These are phyloP conservation scores for Heterodera schachtii DNA, from an alignment of 1,140 invertebrate genomes.

Conservation along the genomic window DNA sequence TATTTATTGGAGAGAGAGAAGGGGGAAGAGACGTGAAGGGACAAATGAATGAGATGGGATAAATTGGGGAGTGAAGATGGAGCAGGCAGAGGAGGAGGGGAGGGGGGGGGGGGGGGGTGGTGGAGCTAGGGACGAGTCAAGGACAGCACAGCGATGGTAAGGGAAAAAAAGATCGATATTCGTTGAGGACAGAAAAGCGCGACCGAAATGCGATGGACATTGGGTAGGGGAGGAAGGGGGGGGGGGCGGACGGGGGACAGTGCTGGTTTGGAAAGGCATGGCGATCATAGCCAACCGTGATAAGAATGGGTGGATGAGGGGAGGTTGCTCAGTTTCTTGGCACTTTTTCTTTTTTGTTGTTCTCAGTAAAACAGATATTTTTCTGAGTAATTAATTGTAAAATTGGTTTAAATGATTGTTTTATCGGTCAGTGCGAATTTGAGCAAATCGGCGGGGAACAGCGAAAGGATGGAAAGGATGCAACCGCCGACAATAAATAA, in stretches of 20 bases:
- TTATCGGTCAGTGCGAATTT: background rate
- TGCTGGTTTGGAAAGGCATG: background rate
- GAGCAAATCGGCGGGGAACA: background rate
- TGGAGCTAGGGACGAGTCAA: constrained; percentile 16
- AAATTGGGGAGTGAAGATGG: background rate
- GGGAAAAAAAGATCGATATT: constrained; percentile 5
- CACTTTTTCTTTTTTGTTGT: background rate
- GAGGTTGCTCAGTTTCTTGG: no score
- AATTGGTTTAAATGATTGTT: background rate
- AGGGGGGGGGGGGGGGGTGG: background rate
- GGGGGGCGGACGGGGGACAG: background rate
- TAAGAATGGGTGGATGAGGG: background rate
- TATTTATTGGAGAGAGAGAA: background rate
- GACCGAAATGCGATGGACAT: background rate
- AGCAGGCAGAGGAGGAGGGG: background rate
- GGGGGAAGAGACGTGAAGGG: background rate
- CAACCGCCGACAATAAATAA: background rate
- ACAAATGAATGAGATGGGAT: constrained; percentile 17
- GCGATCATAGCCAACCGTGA: background rate
- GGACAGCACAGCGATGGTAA: background rate
- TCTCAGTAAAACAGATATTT: background rate
- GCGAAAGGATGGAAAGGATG: background rate
- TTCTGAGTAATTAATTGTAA: background rate
- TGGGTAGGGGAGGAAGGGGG: no score
- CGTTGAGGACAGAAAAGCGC: background rate